phyloP scores from a whole-genome alignment of 1,140 invertebrate species.

The Coelopa frigida region DNA sequence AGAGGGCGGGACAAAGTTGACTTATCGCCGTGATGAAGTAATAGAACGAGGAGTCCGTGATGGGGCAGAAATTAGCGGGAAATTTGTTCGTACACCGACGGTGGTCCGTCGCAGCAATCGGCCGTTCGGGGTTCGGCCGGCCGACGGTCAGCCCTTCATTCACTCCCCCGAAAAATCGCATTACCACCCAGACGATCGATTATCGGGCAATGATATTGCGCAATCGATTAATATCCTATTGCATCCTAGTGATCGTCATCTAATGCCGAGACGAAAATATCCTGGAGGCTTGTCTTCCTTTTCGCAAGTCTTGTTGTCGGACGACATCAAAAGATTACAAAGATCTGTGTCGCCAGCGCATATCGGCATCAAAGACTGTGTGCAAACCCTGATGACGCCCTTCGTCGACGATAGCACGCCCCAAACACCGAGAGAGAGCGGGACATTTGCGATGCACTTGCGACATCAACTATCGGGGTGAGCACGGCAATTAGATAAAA shows the following conservation, averaged over 20 bases:
- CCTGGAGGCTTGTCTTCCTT: too few relatives aligned
- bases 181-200: too few relatives aligned
- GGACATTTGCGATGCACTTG: conserved; percentile 5
- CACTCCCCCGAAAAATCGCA: background rate
- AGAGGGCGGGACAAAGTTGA: too few relatives aligned
- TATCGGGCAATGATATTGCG: too few relatives aligned
- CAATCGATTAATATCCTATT: background rate
- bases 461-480: too few relatives aligned
- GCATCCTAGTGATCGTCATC: background rate
- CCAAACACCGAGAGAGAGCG: conserved; percentile 24
- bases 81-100: background rate
- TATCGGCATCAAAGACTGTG: too few relatives aligned
- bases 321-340: too few relatives aligned
- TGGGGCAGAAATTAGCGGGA: conserved; percentile 9
- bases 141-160: background rate
- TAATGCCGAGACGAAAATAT: background rate
- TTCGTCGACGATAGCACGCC: conserved; percentile 29
- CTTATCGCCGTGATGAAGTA: too few relatives aligned
- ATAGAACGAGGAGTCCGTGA: too few relatives aligned
- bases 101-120: conserved; percentile 8
- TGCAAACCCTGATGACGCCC: too few relatives aligned
- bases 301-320: too few relatives aligned
- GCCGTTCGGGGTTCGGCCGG: background rate
- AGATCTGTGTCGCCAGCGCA: too few relatives aligned
- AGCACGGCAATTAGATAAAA: conserved; percentile 43